Evolutionary conservation across 2,797 vertebrate species (phyloP).

Genomic region (Fringilla coelebs): DNA sequence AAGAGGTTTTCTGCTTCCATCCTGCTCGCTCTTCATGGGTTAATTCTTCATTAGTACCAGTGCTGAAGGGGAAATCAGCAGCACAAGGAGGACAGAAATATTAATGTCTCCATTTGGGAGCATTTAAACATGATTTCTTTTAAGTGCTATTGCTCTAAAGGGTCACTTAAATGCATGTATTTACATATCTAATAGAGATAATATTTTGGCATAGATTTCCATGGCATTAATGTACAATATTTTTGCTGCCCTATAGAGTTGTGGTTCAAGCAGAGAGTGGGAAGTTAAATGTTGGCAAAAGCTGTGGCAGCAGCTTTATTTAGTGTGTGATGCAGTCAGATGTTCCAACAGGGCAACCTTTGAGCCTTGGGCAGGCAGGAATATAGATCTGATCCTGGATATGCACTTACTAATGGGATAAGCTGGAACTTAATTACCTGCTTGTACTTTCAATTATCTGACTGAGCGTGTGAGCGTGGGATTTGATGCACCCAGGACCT

Average conservation of each 20-base stretch:
- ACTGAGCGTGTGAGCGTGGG: fast-evolving
- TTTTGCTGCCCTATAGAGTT: background rate
- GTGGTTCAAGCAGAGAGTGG: background rate
- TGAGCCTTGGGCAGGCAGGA: background rate
- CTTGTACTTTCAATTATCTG: background rate
- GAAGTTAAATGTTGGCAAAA: background rate
- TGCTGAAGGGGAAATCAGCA: background rate
- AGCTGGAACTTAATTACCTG: background rate
- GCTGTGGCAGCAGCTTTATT: background rate
- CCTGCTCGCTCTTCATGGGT: background rate
- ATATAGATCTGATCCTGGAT: background rate
- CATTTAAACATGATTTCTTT: background rate
- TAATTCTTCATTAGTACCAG: background rate
- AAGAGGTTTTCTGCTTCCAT: background rate
- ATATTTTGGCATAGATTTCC: background rate
- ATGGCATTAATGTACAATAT: background rate
- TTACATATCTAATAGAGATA: background rate
- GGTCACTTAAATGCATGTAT: background rate
- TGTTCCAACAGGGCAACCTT: background rate
- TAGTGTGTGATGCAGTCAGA: background rate
- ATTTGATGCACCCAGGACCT: background rate
- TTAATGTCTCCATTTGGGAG: background rate
- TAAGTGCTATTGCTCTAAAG: background rate
- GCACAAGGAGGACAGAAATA: background rate
- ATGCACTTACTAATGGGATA: background rate